Conservation (phyloP, 2,113 vertebrate species). For the Nannospalax galili region DNA sequence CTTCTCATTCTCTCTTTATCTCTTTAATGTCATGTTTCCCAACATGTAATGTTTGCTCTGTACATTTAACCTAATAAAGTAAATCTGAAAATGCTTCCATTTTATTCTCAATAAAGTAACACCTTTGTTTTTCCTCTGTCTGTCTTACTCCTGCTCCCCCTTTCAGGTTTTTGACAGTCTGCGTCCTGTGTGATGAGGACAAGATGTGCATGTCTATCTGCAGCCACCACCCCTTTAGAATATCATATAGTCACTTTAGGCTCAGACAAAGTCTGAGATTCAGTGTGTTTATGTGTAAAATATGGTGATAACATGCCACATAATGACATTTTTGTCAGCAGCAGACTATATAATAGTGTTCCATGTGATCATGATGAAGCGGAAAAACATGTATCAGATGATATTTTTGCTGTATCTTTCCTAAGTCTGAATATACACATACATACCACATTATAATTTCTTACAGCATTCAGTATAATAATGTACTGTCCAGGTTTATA, state of each 20-base stretch:
- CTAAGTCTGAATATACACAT: neutral
- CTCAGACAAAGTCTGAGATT: neutral
- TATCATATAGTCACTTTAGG: neutral
- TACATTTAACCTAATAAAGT: neutral
- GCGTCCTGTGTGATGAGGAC: neutral
- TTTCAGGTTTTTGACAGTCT: neutral
- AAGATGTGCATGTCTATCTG: neutral
- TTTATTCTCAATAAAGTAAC: neutral
- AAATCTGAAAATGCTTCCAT: neutral
- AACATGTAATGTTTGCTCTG: neutral
- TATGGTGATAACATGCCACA: neutral
- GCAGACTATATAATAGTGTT: neutral
- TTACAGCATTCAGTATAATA: neutral
- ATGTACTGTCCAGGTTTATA: neutral
- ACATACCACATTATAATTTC: neutral
- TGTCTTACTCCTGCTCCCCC: neutral
- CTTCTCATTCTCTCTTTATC: neutral
- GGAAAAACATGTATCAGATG: neutral
- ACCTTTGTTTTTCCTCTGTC: neutral
- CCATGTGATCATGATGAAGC: neutral
- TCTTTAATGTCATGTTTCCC: conserved; percentile 12
- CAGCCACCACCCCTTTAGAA: too few relatives aligned
- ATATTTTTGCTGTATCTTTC: neutral
- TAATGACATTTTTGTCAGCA: neutral
- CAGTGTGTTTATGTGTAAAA: neutral